Conservation (phyloP, 2,113 vertebrate species). For the Haemorhous mexicanus region DNA sequence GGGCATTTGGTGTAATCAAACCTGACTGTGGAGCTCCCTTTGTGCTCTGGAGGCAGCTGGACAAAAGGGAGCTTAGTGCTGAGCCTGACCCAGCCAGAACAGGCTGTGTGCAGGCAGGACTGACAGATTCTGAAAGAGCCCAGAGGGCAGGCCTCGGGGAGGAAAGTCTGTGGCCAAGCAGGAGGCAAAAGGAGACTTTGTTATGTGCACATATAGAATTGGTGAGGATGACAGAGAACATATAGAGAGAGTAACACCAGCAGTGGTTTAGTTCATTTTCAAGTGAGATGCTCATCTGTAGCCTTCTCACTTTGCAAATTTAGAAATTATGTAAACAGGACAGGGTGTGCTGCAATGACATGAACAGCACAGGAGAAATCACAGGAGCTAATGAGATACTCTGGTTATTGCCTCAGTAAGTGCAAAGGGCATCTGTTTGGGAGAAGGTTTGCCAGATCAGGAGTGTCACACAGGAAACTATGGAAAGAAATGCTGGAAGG, state of each 20-base stretch:
- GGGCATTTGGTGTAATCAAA: constrained; percentile 1
- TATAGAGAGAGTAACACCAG: not conserved
- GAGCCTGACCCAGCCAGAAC: not conserved
- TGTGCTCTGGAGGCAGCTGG: not conserved
- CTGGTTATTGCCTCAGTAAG: not conserved
- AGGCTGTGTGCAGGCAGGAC: not conserved
- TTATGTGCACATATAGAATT: not conserved
- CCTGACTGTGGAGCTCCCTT: not conserved
- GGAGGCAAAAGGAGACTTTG: not conserved
- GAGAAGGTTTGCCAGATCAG: not conserved
- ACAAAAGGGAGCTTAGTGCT: constrained; percentile 18
- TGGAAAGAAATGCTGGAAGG: not conserved
- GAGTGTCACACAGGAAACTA: not conserved
- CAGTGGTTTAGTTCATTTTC: not conserved
- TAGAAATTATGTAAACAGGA: not conserved
- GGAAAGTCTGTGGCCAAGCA: not conserved
- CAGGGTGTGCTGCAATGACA: not conserved
- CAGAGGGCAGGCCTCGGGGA: not conserved
- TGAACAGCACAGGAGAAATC: not conserved
- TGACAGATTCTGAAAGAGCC: not conserved
- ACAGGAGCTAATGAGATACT: not conserved
- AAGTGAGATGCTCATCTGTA: not conserved
- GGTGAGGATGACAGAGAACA: not conserved
- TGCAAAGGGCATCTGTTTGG: not conserved
- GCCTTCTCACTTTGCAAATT: not conserved